These are phyloP conservation scores for Albula glossodonta DNA, from an alignment of 2,113 vertebrate species.

Conservation along the genomic window DNA sequence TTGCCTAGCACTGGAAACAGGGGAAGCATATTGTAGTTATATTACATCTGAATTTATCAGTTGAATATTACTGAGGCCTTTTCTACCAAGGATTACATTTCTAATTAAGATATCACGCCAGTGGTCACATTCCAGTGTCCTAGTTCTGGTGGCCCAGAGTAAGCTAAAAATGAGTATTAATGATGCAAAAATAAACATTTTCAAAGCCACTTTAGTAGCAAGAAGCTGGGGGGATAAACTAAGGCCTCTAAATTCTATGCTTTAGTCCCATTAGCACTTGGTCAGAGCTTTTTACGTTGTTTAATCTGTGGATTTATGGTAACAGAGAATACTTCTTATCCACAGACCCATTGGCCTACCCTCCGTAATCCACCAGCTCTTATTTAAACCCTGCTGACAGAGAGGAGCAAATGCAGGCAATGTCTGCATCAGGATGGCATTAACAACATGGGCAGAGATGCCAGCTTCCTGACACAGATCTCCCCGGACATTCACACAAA, in stretches of 20 bases:
- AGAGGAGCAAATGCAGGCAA: slow-evolving; percentile 40
- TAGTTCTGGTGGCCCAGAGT: slow-evolving; percentile 48
- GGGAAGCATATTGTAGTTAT: not conserved
- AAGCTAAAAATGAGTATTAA: slow-evolving; percentile 51
- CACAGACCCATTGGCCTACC: slow-evolving; percentile 62
- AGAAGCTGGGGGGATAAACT: slow-evolving; percentile 61
- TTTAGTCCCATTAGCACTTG: slow-evolving; percentile 59
- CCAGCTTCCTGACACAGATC: slow-evolving; percentile 15
- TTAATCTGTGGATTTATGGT: slow-evolving; percentile 75
- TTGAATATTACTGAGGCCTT: slow-evolving; percentile 40
- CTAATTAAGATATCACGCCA: slow-evolving; percentile 74
- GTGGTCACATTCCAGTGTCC: slow-evolving; percentile 33
- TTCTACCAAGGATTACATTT: slow-evolving; percentile 63
- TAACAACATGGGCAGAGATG: slow-evolving; percentile 24
- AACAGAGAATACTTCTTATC: slow-evolving; percentile 77
- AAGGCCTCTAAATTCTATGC: slow-evolving; percentile 54
- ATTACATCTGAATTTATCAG: slow-evolving; percentile 13
- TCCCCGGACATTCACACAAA: slow-evolving; percentile 47
- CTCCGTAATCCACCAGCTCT: slow-evolving; percentile 61
- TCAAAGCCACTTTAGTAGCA: slow-evolving; percentile 40
- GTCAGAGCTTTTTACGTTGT: slow-evolving; percentile 53
- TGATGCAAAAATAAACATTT: slow-evolving; percentile 50
- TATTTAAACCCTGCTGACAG: slow-evolving; percentile 57
- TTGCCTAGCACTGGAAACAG: not conserved
- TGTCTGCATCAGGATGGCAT: slow-evolving; percentile 39